Evolutionary conservation across 1,140 invertebrate species (phyloP).

Genomic region (Bombus waltoni): DNA sequence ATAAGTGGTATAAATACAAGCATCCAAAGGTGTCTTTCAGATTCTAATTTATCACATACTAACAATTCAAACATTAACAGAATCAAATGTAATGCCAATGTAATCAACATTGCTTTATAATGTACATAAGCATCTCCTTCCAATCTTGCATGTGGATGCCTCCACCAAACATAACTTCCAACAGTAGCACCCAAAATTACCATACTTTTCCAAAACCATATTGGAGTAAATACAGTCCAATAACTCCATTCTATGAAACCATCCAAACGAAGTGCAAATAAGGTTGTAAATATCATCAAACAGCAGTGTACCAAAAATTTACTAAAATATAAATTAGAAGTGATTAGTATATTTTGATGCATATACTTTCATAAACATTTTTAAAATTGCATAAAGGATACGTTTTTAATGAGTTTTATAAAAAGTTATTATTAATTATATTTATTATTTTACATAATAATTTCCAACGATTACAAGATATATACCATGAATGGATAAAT

Average conservation of each 20-base stretch:
- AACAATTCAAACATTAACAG: constrained; percentile 98
- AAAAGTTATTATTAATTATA: neutral
- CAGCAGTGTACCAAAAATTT: constrained; percentile 98
- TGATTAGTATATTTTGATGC: neutral
- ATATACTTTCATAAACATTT: neutral
- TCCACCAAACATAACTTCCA: constrained; percentile 97
- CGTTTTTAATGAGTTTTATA: neutral
- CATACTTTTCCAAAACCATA: constrained; percentile 98
- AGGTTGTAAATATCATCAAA: constrained; percentile 93
- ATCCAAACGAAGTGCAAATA: constrained; percentile 95
- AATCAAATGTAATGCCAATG: constrained; percentile 95
- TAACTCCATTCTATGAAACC: constrained; percentile 94
- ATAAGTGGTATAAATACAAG: constrained; percentile 98
- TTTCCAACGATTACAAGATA: neutral
- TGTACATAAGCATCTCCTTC: constrained; percentile 98
- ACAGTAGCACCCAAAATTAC: constrained; percentile 94
- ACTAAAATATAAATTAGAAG: constrained; percentile 85
- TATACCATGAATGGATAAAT: neutral
- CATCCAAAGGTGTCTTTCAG: constrained; percentile 95
- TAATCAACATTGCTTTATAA: constrained; percentile 98
- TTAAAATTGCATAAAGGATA: neutral
- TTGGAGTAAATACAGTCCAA: constrained; percentile 96
- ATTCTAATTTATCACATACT: constrained; percentile 97
- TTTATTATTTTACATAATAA: neutral
- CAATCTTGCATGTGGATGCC: constrained; percentile 93